Evolutionary conservation across 2,113 vertebrate genomes (phyloP).

Genomic region (Corvus moneduloides): DNA sequence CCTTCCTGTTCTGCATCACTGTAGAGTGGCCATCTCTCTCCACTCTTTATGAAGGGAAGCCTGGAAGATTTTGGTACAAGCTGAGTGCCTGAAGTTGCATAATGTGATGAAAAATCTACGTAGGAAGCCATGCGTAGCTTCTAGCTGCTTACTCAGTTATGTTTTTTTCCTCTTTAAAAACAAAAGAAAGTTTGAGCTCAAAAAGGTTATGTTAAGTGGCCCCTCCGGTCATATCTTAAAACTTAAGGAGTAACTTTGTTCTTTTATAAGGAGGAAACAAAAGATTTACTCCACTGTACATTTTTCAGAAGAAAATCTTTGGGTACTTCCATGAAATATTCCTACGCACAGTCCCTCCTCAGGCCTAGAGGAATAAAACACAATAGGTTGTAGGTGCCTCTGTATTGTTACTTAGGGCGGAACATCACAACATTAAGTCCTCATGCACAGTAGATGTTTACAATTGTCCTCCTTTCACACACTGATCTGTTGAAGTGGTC

Average conservation of each 20-base stretch:
- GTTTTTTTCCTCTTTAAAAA: not conserved
- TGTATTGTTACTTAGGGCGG: not conserved
- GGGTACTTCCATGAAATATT: not conserved
- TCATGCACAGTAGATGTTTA: not conserved
- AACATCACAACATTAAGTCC: not conserved
- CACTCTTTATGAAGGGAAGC: not conserved
- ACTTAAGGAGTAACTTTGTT: not conserved
- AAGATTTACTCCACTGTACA: not conserved
- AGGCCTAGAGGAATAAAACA: not conserved
- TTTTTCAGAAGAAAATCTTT: not conserved
- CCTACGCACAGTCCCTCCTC: not conserved
- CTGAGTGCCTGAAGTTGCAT: not conserved
- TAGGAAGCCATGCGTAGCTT: not conserved
- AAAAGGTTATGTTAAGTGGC: not conserved
- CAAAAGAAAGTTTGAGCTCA: not conserved
- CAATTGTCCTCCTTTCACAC: not conserved
- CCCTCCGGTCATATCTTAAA: not conserved
- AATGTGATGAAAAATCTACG: not conserved
- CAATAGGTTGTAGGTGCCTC: not conserved
- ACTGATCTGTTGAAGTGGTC: not conserved
- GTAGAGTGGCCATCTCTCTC: accelerated
- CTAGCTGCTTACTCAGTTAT: not conserved
- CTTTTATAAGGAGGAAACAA: not conserved
- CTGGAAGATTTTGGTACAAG: not conserved
- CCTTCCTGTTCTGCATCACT: not conserved